Conservation (phyloP, 2,888 invertebrate species). For the Folsomia candida region DNA sequence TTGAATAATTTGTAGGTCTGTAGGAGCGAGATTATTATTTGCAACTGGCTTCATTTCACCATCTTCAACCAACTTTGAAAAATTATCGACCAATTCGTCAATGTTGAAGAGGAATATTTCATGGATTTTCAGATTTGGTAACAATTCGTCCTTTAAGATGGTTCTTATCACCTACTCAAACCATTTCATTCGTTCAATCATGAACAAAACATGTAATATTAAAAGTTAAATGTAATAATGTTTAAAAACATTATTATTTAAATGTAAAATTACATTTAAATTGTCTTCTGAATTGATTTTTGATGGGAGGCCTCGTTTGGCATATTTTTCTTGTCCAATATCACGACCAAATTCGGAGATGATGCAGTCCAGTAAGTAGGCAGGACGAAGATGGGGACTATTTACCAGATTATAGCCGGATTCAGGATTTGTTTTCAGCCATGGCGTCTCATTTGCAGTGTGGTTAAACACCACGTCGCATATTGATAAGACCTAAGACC, state of each 20-base stretch:
- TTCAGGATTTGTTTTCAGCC: slow-evolving; percentile 85
- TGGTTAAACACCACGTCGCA: slow-evolving; percentile 98
- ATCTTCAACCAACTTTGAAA: slow-evolving; percentile 55
- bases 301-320: slow-evolving; percentile 69
- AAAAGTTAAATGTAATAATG: no score
- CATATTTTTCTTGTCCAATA: slow-evolving; percentile 69
- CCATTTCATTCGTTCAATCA: no score
- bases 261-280: slow-evolving; percentile 66
- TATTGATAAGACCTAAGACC: slow-evolving; percentile 78
- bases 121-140: slow-evolving; percentile 73
- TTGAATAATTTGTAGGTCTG: slow-evolving; percentile 60
- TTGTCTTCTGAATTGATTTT: slow-evolving; percentile 68
- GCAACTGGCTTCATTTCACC: no score
- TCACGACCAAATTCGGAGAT: slow-evolving; percentile 73
- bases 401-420: slow-evolving; percentile 87
- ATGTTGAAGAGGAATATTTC: slow-evolving; percentile 81
- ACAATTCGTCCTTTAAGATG: slow-evolving; percentile 65
- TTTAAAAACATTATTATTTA: no score
- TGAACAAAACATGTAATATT: slow-evolving; percentile 51
- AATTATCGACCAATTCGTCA: slow-evolving; percentile 66
- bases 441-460: slow-evolving; percentile 89
- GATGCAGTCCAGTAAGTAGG: slow-evolving; percentile 84
- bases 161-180: slow-evolving; percentile 73
- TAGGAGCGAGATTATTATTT: no score
- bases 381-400: slow-evolving; percentile 88